Percentiles rank a stretch among this genome's conserved stretches.
These are phyloP conservation scores for Cyanistes caeruleus DNA, from an alignment of 2,113 vertebrate genomes.

Conservation along the genomic window DNA sequence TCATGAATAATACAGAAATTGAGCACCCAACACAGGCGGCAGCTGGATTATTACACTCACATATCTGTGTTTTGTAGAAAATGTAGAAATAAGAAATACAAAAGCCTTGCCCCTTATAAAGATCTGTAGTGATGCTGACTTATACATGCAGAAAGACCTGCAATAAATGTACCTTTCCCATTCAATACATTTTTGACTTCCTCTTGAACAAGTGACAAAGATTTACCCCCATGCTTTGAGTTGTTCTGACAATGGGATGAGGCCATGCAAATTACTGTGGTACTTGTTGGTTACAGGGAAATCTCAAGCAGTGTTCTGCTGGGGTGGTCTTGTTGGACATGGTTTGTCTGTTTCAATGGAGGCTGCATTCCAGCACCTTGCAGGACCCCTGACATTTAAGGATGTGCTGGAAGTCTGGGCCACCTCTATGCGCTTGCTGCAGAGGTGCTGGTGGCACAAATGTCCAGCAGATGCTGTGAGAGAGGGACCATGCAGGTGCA, in stretches of 20 bases:
- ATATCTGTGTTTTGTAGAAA: neutral
- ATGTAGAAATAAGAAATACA: neutral
- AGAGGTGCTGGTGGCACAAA: neutral
- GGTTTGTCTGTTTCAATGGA: neutral
- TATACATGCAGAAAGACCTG: neutral
- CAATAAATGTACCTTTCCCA: neutral
- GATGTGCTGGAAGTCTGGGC: neutral
- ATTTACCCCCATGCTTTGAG: neutral
- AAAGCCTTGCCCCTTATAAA: neutral
- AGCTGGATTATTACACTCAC: neutral
- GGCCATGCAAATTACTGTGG: neutral
- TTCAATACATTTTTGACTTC: neutral
- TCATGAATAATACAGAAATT: neutral
- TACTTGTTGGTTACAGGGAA: neutral
- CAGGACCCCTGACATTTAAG: neutral
- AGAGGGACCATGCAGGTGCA: rapidly evolving
- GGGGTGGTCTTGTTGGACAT: neutral
- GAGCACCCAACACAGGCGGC: neutral
- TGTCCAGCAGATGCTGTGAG: neutral
- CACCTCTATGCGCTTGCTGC: neutral
- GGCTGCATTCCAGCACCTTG: rapidly evolving
- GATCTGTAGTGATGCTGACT: neutral
- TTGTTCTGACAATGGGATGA: neutral
- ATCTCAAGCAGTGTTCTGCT: neutral
- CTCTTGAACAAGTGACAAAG: neutral